Base-by-base conservation (phyloP, 1,140 invertebrate species). In the Colletes latitarsis region DNA sequence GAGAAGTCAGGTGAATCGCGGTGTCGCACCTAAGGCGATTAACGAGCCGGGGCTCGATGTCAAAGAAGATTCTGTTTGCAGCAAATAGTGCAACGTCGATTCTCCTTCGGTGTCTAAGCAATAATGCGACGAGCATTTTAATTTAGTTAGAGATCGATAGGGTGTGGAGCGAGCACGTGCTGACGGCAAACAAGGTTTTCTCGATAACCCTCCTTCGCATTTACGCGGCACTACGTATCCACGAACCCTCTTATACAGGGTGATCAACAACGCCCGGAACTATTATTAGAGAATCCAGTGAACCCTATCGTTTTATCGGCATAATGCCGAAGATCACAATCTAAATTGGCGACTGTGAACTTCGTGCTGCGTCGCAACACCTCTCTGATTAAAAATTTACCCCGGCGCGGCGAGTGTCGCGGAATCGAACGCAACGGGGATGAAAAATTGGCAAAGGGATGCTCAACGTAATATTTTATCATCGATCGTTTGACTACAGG, bases 131-230 rank as follows among this genome's bases (percentile, higher is more conserved):
- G 70, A 57, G 70, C 64, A 77, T 81, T 83, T 85, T 85, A 83
- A 84, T 88, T 87, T 87, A 71, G 80, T 82, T 77, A 74, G 68
- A 77, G 63, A 77, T 58, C 72, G 74, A 85, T 71, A 76, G 71
- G 72, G 57, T 85, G 81, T 63, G 72, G 73, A 82, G 81, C 53
- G 49, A 66, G 84, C 82, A 84, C 76, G 66, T 82, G 82, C 68
- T 73, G 85, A 52, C 71, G 77, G 69, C 76, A 87, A 88, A 85
- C 80, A 84, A 82, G 81, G 73, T 71, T 78, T 53, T 46, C 76
- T 64, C 43, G 55, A 70, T 63, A 39, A 68, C 68, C 75, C 71
- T 71, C 43, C 71, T 85, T 83, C 81, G 69, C 55, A 60, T 86
- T 78, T 82, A 83, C 68, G 63, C 82, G 81, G 66, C 41, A 39